phyloP scores from a whole-genome alignment of 2,113 vertebrate genomes.

The Hypocryptadius cinnamomeus region DNA sequence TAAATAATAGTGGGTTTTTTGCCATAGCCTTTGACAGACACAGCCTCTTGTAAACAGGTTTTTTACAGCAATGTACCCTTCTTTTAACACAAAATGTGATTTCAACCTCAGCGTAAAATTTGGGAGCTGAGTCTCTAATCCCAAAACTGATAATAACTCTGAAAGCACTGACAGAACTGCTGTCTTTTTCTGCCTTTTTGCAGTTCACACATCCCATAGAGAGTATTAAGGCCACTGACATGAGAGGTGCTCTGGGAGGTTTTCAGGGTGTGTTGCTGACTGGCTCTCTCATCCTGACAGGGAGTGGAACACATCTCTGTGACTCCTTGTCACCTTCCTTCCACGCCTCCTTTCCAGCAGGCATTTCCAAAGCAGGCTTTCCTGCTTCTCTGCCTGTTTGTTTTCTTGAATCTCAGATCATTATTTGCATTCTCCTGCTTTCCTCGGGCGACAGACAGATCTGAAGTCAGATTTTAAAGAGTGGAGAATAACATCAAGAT shows the following conservation, averaged over 20 bases:
- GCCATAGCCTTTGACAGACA: neutral
- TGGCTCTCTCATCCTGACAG: neutral
- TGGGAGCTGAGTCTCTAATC: neutral
- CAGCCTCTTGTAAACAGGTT: neutral
- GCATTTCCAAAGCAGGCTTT: neutral
- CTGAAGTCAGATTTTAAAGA: constrained; percentile 21
- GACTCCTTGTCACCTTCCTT: neutral
- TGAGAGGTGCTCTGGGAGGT: neutral
- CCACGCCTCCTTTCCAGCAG: neutral
- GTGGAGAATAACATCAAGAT: neutral
- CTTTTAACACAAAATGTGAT: neutral
- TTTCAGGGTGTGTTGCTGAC: neutral
- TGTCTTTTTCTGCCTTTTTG: neutral
- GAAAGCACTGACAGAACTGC: neutral
- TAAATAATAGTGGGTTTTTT: neutral
- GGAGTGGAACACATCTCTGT: neutral
- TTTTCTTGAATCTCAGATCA: neutral
- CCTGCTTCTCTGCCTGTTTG: neutral
- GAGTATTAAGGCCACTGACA: neutral
- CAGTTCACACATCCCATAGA: neutral
- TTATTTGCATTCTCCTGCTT: constrained; percentile 6
- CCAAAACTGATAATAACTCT: neutral
- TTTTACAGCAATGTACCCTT: neutral
- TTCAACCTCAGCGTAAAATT: neutral
- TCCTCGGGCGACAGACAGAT: neutral